phyloP scores from a whole-genome alignment of 2,797 vertebrate species.

The Gambusia yucatana region DNA sequence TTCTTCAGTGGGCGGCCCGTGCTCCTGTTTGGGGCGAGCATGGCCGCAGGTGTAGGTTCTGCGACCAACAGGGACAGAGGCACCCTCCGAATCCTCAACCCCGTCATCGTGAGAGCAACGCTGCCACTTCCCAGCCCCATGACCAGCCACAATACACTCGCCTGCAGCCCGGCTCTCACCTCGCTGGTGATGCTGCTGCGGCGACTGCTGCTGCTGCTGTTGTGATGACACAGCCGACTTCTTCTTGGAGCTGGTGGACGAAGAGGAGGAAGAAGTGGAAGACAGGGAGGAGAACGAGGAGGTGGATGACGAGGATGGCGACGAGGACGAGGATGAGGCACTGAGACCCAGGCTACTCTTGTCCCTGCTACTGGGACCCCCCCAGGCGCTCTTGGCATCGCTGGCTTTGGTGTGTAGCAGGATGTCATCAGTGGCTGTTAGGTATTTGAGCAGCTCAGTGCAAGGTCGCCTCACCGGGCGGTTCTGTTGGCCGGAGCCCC shows the following conservation, averaged over 20 bases:
- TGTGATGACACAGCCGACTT: conserved; percentile 86
- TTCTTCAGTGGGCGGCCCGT: conserved; percentile 80
- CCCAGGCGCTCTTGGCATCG: conserved; percentile 81
- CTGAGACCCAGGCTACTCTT: conserved; percentile 83
- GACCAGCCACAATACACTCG: conserved; percentile 82
- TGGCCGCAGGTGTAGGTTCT: conserved; percentile 78
- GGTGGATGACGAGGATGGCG: conserved; percentile 82
- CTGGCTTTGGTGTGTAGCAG: conserved; percentile 92
- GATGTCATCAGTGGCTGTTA: conserved; percentile 95
- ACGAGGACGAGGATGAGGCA: conserved; percentile 79
- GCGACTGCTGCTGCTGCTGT: conserved; percentile 85
- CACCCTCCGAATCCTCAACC: conserved; percentile 75
- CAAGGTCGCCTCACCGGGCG: conserved; percentile 96
- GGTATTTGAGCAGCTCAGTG: conserved; percentile 99
- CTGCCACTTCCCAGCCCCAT: conserved; percentile 85
- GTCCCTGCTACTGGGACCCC: conserved; percentile 85
- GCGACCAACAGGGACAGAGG: conserved; percentile 73
- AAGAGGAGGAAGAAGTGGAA: conserved; percentile 78
- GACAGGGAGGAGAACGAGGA: conserved; percentile 83
- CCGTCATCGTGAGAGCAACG: conserved; percentile 79
- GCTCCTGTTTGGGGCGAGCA: conserved; percentile 78
- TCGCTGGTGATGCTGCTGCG: conserved; percentile 91
- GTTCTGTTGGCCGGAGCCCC: conserved; percentile 92
- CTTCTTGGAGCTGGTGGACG: conserved; percentile 92
- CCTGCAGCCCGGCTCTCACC: conserved; percentile 86